These are phyloP conservation scores for Ferrisia virgata DNA, from an alignment of 2,888 invertebrate genomes.

Conservation along the genomic window DNA sequence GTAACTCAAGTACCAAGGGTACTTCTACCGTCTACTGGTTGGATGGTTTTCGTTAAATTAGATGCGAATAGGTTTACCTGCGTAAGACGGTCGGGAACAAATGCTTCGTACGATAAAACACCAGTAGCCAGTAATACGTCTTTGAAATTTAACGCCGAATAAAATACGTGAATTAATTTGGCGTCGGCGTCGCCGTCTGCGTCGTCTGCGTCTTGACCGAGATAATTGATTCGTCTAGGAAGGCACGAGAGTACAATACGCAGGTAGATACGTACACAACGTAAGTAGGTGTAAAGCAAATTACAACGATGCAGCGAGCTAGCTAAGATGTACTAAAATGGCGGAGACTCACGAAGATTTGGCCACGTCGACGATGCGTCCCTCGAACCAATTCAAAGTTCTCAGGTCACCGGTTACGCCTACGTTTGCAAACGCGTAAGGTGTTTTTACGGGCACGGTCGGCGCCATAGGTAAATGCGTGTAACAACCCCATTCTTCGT, in stretches of 20 bases:
- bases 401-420: background rate
- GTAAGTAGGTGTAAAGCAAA: no score
- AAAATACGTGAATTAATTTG: background rate
- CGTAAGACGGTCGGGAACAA: background rate
- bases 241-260: no score
- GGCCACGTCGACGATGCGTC: background rate
- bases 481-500: conserved; percentile 42
- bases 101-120: background rate
- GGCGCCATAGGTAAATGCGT: background rate
- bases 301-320: no score
- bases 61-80: no score
- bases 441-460: background rate
- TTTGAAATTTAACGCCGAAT: conserved; percentile 40
- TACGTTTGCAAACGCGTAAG: background rate
- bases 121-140: conserved; percentile 34
- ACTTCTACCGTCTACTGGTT: no score
- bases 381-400: conserved; percentile 9
- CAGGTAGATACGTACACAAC: background rate
- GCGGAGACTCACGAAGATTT: background rate
- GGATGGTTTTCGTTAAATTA: no score
- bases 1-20: no score
- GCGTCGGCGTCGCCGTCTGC: background rate
- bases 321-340: no score
- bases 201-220: background rate
- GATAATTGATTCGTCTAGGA: background rate